Evolutionary conservation across 2,888 invertebrate genomes (phyloP).

Genomic region (Drosophila peninsularis): DNA sequence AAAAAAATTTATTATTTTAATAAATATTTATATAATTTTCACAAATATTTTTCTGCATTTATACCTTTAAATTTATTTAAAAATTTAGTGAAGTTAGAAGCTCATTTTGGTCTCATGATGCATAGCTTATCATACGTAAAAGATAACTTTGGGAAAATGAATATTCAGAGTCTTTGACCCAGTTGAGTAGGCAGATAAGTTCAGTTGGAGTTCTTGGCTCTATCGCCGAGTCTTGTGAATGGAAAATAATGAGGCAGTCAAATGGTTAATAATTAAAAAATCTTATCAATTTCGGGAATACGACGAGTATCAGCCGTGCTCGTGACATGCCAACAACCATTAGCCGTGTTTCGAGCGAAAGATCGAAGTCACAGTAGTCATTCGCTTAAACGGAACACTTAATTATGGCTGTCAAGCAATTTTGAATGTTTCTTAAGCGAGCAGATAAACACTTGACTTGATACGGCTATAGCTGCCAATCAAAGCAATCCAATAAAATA

Average conservation of each 20-base stretch:
- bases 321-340: conserved; percentile 19
- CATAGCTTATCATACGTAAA: background rate
- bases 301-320: conserved; percentile 24
- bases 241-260: conserved; percentile 15
- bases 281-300: conserved; percentile 53
- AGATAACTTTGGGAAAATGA: background rate
- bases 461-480: conserved; percentile 18
- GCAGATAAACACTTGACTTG: conserved; percentile 33
- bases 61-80: too few relatives aligned
- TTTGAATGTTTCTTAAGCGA: conserved; percentile 17
- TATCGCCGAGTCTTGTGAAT: background rate
- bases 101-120: background rate
- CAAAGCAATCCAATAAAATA: conserved; percentile 18
- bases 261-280: conserved; percentile 67
- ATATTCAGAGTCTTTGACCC: conserved; percentile 5
- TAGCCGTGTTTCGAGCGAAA: conserved; percentile 35
- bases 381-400: conserved; percentile 36
- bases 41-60: too few relatives aligned
- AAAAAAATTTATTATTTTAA: too few relatives aligned
- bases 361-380: conserved; percentile 20
- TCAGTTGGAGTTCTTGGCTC: conserved; percentile 4
- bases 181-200: conserved; percentile 26
- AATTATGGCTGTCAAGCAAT: conserved; percentile 51
- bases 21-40: too few relatives aligned
- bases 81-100: too few relatives aligned